Evolutionary conservation across 2,888 invertebrate species (phyloP), one percentile per base, ranked within the genome.

Genomic region (Ypsolopha scabrella): DNA sequence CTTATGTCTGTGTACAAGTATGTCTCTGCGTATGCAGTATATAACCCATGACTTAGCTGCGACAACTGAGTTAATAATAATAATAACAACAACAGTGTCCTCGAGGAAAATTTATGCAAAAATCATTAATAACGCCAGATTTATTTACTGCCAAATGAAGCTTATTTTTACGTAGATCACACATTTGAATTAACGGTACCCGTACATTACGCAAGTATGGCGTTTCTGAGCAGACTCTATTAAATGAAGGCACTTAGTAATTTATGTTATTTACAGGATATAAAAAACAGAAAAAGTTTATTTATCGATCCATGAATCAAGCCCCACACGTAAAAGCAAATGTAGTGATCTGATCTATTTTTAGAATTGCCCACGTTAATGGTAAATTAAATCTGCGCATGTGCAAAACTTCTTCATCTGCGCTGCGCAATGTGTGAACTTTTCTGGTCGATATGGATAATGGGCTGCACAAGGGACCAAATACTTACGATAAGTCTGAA

Each of bases 361-460:
- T 47, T 47, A 47, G 47, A 13, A 33, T 24, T 45, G 33, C 10
- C 34, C 10, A 46, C 46, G 8, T 7, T 33, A 36, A 37, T 37
- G 35, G 48, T 37, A 48, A 48, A 7, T 8, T 35, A 41, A n/a
- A 6, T 48, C 53, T 64, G 68, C 71, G 75, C 74, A 76, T 75
- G 73, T 72, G 65, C 65, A 7, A 51, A 24, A 24, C 24, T 24
- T 24, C 24, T 24, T 24, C 24, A 24, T 10, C 36, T 43, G 36
- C n/a, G 36, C 58, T 70, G 79, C 80, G 78, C 75, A 75, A 57
- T 66, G 63, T 59, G 60, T 60, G 54, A 52, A 55, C 46, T 53
- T 52, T 53, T 51, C 49, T 54, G 63, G 78, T 81, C 82, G 65
- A 80, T 80, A 70, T 53, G 53, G 50, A 45, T 43, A 53, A 6